phyloP scores from a whole-genome alignment of 2,113 vertebrate genomes.

The Spizaetus ornatus region DNA sequence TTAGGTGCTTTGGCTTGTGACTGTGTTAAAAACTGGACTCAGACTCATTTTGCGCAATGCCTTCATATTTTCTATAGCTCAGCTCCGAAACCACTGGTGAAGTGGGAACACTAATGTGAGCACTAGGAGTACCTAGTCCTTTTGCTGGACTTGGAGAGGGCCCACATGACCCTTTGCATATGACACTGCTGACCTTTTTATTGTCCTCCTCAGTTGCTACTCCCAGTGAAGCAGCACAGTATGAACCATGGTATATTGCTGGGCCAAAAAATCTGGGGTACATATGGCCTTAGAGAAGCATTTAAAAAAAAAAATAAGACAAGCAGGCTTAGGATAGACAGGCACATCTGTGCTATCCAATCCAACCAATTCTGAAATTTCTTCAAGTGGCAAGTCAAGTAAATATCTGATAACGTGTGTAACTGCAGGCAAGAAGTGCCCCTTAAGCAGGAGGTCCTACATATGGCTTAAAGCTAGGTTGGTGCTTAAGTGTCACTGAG shows the following conservation, averaged over 20 bases:
- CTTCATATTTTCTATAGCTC: neutral
- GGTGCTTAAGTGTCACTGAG: neutral
- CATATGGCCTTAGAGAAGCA: neutral
- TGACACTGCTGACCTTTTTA: neutral
- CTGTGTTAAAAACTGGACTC: neutral
- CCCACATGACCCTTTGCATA: neutral
- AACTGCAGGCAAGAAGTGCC: neutral
- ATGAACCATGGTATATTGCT: neutral
- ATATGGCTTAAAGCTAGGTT: neutral
- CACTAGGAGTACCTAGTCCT: neutral
- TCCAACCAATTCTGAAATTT: neutral
- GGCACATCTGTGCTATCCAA: neutral
- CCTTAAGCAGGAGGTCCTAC: neutral
- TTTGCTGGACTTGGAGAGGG: neutral
- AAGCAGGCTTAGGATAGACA: neutral
- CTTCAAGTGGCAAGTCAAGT: neutral
- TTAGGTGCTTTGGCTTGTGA: neutral
- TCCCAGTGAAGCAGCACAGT: neutral
- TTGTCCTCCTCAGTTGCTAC: neutral
- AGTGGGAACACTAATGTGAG: neutral
- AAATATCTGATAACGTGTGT: neutral
- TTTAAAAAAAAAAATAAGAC: neutral
- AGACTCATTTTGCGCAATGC: neutral
- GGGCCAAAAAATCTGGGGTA: neutral
- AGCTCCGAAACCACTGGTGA: neutral